Percentiles rank a stretch among this genome's conserved stretches.
These are phyloP conservation scores for Ophonus ardosiacus DNA, from an alignment of 2,888 invertebrate genomes.

Conservation along the genomic window DNA sequence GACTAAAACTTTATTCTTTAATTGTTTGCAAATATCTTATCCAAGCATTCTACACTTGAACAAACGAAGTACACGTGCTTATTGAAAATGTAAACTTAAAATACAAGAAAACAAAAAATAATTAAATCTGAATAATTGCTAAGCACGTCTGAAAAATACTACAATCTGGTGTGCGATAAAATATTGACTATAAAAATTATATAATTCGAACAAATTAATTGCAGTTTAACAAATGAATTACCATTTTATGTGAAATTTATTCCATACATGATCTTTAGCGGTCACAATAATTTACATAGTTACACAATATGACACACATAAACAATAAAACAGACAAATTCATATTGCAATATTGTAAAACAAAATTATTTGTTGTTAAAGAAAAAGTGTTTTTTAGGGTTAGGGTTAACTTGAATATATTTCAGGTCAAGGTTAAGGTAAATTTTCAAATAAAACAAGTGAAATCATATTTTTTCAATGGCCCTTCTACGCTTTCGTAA, in stretches of 20 bases:
- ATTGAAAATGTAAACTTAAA: slow-evolving; percentile 34
- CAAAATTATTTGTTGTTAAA: neutral
- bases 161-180: slow-evolving; percentile 4
- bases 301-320: neutral
- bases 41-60: neutral
- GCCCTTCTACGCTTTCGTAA: slow-evolving; percentile 47
- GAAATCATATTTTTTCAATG: slow-evolving; percentile 33
- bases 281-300: slow-evolving; percentile 20
- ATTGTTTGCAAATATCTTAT: slow-evolving; percentile 27
- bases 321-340: neutral
- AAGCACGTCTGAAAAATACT: slow-evolving; percentile 9
- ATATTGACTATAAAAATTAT: slow-evolving; percentile 22
- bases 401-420: slow-evolving; percentile 18
- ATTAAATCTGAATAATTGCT: slow-evolving; percentile 22
- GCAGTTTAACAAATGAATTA: slow-evolving; percentile 4
- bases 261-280: slow-evolving; percentile 8
- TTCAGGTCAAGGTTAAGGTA: slow-evolving; percentile 26
- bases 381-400: neutral
- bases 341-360: slow-evolving; percentile 1
- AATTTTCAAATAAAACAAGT: slow-evolving; percentile 19
- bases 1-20: slow-evolving; percentile 14
- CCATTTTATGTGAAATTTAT: slow-evolving; percentile 25
- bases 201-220: slow-evolving; percentile 10
- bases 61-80: slow-evolving; percentile 17
- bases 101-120: slow-evolving; percentile 2